Percentiles rank a stretch among this genome's conserved stretches.
phyloP scores from a whole-genome alignment of 2,113 vertebrate species.

The Delphinus delphis region DNA sequence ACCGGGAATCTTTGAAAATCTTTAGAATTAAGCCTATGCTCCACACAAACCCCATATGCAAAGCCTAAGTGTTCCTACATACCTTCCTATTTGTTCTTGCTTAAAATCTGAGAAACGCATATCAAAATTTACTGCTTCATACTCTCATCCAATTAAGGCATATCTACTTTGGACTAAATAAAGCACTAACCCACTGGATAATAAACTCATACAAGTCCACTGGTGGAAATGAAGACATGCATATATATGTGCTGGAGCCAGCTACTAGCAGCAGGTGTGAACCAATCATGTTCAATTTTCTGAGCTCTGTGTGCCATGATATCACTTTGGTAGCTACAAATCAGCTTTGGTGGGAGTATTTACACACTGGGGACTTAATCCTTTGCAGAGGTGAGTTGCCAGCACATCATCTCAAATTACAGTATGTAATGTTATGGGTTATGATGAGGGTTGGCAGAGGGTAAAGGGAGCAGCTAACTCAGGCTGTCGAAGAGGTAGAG shows the following conservation, averaged over 20 bases:
- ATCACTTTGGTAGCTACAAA: neutral
- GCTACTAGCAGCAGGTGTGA: neutral
- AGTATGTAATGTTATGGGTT: too few species aligned
- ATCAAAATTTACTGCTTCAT: neutral
- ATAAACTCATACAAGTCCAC: neutral
- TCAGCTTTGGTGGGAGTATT: neutral
- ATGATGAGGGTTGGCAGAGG: neutral
- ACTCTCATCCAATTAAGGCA: neutral
- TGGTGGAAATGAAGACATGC: neutral
- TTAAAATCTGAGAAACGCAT: neutral
- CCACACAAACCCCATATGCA: neutral
- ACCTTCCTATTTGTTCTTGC: neutral
- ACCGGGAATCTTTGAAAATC: neutral
- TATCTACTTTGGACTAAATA: neutral
- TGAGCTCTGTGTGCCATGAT: neutral
- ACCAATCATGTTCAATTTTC: neutral
- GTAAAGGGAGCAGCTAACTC: neutral
- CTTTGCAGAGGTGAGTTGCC: neutral
- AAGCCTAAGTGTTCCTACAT: neutral
- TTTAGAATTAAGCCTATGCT: neutral
- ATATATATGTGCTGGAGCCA: fast-evolving
- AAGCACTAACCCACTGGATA: neutral
- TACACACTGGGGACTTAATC: fast-evolving
- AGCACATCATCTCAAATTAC: neutral
- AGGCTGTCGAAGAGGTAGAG: neutral